These are phyloP conservation scores for Ommatoiulus sabulosus DNA, from an alignment of 2,888 invertebrate genomes.

Conservation along the genomic window DNA sequence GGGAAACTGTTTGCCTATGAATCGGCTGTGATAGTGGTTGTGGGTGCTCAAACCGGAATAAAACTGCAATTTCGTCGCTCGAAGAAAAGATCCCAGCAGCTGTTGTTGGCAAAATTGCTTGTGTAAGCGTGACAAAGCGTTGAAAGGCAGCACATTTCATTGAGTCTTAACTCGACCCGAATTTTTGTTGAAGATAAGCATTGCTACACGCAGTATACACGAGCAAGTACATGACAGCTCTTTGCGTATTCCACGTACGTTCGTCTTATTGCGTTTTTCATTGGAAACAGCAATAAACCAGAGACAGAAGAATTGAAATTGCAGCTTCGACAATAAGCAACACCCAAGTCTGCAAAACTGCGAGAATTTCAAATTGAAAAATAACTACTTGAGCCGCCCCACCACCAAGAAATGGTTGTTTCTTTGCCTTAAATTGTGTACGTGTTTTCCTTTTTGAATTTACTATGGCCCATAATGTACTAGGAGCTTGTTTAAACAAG, in stretches of 20 bases:
- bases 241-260: not conserved
- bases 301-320: not conserved
- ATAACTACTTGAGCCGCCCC: too few relatives aligned
- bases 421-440: too few relatives aligned
- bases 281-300: not conserved
- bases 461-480: too few relatives aligned
- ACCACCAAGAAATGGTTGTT: too few relatives aligned
- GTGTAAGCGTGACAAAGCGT: constrained; percentile 22
- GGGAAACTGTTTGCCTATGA: not conserved
- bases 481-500: too few relatives aligned
- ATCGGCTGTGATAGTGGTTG: not conserved
- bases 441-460: too few relatives aligned
- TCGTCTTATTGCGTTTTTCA: not conserved
- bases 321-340: not conserved
- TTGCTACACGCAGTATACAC: too few relatives aligned
- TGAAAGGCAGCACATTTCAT: constrained; percentile 2
- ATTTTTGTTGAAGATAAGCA: not conserved
- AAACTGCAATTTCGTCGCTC: not conserved
- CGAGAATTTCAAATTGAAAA: too few relatives aligned
- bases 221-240: too few relatives aligned
- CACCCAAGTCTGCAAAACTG: not conserved
- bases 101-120: not conserved
- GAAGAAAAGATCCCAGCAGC: not conserved
- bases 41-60: not conserved
- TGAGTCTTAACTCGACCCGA: not conserved